Base-by-base conservation (phyloP, 2,888 invertebrate genomes). In the Hydropsyche betteni region DNA sequence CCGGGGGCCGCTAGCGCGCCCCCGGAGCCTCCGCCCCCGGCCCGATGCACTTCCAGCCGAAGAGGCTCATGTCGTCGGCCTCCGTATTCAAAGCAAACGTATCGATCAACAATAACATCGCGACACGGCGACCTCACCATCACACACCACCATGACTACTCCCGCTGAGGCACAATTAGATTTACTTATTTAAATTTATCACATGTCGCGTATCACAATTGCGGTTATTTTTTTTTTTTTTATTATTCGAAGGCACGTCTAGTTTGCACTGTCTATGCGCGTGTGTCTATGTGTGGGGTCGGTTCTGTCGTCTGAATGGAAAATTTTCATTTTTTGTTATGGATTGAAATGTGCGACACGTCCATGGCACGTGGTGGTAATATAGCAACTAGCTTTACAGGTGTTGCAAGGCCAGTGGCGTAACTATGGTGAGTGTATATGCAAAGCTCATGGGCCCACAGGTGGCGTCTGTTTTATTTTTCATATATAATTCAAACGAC, bases 1-100 rank as follows among this genome's bases (percentile, higher is more conserved):
- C 84, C 80, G 85, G 82, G 79, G 84, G 83, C 81, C 83, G 85
- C 82, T 80, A 81, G 82, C 78, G 84, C 64, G 81, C 82, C 82
- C 82, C 82, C 80, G 81, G 81, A 80, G 80, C 80, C 77, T 74
- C 78, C 80, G 81, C 78, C 80, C 80, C 81, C 80, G 80, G 79
- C 80, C 80, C 82, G 81, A 80, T 80, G 80, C 80, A 79, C 75
- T 76, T 76, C 79, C 79, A 76, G 24, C 79, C 74, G 78, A 79
- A 79, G 75, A 79, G 75, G 74, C 73, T 80, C 79, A 77, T 80
- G 52, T n/a, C 74, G 34, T 16, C 36, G 8, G 36, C 64, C n/a
- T 36, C 36, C 34, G 64, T 64, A 36, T 36, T 64, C 64, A 64
- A 64, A 24, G 34, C 64, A 36, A 64, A 64, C 64, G 64, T 36